These are phyloP conservation scores for Oceanodroma leucorhoa DNA, from an alignment of 2,797 vertebrate genomes.

Conservation along the genomic window DNA sequence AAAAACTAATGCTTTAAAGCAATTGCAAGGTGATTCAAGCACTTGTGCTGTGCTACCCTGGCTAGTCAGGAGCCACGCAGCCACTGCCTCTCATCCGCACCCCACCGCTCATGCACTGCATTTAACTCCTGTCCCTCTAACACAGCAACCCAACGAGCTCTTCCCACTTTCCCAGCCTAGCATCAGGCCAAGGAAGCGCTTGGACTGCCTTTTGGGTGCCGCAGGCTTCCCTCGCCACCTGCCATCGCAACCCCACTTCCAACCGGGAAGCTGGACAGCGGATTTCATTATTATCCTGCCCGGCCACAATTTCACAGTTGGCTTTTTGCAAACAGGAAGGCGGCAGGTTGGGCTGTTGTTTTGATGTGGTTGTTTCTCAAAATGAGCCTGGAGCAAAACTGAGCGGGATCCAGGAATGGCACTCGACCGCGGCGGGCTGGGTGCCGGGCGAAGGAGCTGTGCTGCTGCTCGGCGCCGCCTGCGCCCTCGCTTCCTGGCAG, in stretches of 20 bases:
- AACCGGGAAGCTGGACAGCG: fast-evolving
- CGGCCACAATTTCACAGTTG: fast-evolving
- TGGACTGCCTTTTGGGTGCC: fast-evolving
- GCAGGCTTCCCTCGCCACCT: not conserved
- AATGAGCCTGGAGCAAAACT: not conserved
- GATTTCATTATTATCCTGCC: not conserved
- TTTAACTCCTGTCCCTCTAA: not conserved
- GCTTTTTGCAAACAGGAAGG: not conserved
- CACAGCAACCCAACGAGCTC: fast-evolving
- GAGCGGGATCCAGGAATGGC: not conserved
- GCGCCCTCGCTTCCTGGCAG: fast-evolving
- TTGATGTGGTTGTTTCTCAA: not conserved
- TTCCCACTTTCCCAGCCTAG: not conserved
- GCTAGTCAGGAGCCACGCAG: not conserved
- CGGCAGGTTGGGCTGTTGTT: not conserved
- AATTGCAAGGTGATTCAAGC: not conserved
- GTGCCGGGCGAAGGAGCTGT: not conserved
- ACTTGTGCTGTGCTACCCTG: not conserved
- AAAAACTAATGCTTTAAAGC: not conserved
- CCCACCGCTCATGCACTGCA: fast-evolving
- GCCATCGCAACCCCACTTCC: not conserved
- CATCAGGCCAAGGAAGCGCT: fast-evolving
- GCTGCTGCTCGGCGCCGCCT: not conserved
- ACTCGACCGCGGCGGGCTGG: fast-evolving
- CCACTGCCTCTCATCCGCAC: not conserved